phyloP scores from a whole-genome alignment of 2,113 vertebrate genomes.

The Lepus americanus region DNA sequence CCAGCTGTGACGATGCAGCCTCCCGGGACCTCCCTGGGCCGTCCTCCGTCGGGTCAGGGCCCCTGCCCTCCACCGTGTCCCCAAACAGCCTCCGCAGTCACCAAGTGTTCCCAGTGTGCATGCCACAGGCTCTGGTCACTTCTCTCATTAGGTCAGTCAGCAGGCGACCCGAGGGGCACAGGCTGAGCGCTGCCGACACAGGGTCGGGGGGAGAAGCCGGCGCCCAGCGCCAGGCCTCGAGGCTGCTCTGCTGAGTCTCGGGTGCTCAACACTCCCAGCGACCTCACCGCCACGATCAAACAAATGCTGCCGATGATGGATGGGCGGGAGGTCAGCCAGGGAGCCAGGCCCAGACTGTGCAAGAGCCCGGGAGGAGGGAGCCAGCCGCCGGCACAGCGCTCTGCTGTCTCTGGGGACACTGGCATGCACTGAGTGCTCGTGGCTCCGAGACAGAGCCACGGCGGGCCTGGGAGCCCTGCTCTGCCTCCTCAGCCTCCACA shows the following conservation, averaged over 20 bases:
- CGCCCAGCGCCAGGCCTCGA: rapidly evolving
- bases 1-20: neutral
- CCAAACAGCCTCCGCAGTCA: neutral
- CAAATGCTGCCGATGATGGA: neutral
- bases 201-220: neutral
- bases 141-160: neutral
- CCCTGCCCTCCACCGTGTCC: rapidly evolving
- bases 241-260: neutral
- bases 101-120: rapidly evolving
- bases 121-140: rapidly evolving
- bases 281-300: neutral
- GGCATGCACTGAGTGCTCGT: neutral
- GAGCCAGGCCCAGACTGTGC: rapidly evolving
- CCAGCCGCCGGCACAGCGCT: rapidly evolving
- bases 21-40: neutral
- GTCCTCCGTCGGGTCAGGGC: rapidly evolving
- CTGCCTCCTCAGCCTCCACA: too few relatives aligned
- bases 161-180: rapidly evolving
- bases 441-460: neutral
- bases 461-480: neutral
- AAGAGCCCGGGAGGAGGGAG: neutral
- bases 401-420: neutral
- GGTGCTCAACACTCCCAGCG: rapidly evolving
- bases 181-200: rapidly evolving
- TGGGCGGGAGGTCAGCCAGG: neutral